Evolutionary conservation across 2,113 vertebrate genomes (phyloP), one percentile per base, ranked within the genome.

Genomic region (Cyphomyrus discorhynchus): DNA sequence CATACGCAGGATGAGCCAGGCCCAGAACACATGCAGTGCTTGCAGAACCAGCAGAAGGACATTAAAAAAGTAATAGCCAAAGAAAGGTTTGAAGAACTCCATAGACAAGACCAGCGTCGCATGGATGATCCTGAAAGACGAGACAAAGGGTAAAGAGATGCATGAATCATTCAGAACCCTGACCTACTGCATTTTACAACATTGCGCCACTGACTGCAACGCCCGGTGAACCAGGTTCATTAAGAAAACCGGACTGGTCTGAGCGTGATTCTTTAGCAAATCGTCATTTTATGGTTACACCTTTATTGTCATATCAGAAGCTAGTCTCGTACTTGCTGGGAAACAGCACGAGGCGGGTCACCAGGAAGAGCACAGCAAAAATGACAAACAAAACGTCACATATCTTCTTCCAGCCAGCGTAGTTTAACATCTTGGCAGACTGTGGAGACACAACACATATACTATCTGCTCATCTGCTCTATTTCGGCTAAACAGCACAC

Each of bases 11-110:
- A 99, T 98, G 7, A 99, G 95, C 88, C 93, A 96, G 31, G 97
- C 97, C 98, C 98, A 99, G 94, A 98, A 99, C 90, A 98, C 6
- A 39, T 99, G 98, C 49, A 99, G 95, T 7, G 94, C 62, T 92
- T 98, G 98, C 50, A 99, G 96, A 24, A 95, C 74, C 7, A 95
- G 52, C 90, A 99, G 95, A 5, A 99, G 96, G 0, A 1, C 1
- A 8, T 98, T 98, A 92, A 98, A 95, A 92, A 99, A 96, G 92
- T 98, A 99, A 91, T 98, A 99, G 90, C 95, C 97, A 0, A 96
- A 96, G 94, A 98, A 99, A 3, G 97, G 96, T 0, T 95, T 19
- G 27, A 93, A 96, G 89, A 94, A 93, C 66, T 96, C 92, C 62
- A 96, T 91, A 74, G 96, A 98, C 62, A 96, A 93, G 13, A 96